phyloP scores from a whole-genome alignment of 2,797 vertebrate species.

The Enteromius anoplus region DNA sequence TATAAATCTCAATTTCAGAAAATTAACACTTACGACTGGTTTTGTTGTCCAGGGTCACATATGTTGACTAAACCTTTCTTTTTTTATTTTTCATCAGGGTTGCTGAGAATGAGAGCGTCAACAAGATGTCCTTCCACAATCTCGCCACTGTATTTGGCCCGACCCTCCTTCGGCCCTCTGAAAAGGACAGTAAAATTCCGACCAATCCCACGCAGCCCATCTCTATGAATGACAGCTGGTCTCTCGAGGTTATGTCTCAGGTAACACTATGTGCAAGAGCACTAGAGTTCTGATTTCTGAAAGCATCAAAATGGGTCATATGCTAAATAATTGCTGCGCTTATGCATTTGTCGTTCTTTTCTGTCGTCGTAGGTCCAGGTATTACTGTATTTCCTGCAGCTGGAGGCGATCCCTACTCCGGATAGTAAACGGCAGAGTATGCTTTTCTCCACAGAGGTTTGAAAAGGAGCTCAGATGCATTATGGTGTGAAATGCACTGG shows the following conservation, averaged over 20 bases:
- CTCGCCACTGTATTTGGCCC: conserved; percentile 97
- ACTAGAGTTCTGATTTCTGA: neutral
- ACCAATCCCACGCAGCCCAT: conserved; percentile 93
- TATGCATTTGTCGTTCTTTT: neutral
- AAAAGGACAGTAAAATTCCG: conserved; percentile 97
- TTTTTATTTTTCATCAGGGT: conserved; percentile 75
- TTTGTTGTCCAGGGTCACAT: too few species aligned
- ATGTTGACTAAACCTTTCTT: too few species aligned
- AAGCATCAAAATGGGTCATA: neutral
- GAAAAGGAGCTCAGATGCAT: neutral
- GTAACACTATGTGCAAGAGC: conserved; percentile 69
- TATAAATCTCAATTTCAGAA: too few species aligned
- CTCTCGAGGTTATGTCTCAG: conserved; percentile 98
- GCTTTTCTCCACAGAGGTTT: conserved; percentile 96
- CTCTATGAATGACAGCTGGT: conserved; percentile 98
- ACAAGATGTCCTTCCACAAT: conserved; percentile 99
- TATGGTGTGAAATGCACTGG: conserved; percentile 1
- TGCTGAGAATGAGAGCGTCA: conserved; percentile 91
- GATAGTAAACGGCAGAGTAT: conserved; percentile 98
- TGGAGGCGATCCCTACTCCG: conserved; percentile 94
- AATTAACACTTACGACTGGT: too few species aligned
- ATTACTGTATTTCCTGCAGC: conserved; percentile 94
- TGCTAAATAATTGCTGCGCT: neutral
- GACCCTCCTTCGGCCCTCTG: conserved; percentile 91
- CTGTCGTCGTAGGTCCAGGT: conserved; percentile 87